These are phyloP conservation scores for Naso thynnoides DNA, from an alignment of 2,797 vertebrate species.

Conservation along the genomic window DNA sequence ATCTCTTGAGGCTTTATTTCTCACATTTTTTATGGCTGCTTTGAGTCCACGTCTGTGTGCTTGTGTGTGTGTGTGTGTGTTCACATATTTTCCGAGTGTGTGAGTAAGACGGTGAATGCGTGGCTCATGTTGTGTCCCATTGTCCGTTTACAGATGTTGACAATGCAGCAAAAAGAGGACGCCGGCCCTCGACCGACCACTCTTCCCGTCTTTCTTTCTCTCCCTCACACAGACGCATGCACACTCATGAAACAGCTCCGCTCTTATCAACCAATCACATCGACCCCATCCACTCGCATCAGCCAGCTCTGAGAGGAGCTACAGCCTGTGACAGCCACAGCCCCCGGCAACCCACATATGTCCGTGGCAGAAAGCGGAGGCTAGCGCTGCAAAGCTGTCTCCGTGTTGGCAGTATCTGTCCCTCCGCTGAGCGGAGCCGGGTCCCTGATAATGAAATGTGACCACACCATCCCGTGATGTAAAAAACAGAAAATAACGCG, in stretches of 20 bases:
- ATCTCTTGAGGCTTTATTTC: constrained; percentile 16
- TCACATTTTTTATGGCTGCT: constrained; percentile 26
- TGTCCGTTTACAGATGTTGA: constrained; percentile 64
- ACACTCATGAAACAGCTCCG: constrained; percentile 32
- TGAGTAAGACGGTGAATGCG: constrained; percentile 8
- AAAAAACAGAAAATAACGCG: constrained; percentile 65
- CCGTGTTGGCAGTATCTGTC: constrained; percentile 80
- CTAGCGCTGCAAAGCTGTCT: constrained; percentile 78
- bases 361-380: constrained; percentile 81
- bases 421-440: constrained; percentile 65
- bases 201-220: constrained; percentile 12
- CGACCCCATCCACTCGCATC: constrained; percentile 77
- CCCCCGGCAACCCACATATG: constrained; percentile 85
- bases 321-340: constrained; percentile 83
- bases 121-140: constrained; percentile 16
- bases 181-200: constrained; percentile 29
- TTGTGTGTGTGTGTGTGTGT: constrained; percentile 6
- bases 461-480: constrained; percentile 69
- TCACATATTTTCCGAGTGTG: constrained; percentile 6
- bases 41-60: not conserved
- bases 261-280: constrained; percentile 80
- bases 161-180: constrained; percentile 55
- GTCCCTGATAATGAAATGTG: constrained; percentile 77
- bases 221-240: constrained; percentile 13
- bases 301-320: constrained; percentile 77